These are phyloP conservation scores for Arvicanthis niloticus DNA, from an alignment of 2,113 vertebrate species.

Conservation along the genomic window DNA sequence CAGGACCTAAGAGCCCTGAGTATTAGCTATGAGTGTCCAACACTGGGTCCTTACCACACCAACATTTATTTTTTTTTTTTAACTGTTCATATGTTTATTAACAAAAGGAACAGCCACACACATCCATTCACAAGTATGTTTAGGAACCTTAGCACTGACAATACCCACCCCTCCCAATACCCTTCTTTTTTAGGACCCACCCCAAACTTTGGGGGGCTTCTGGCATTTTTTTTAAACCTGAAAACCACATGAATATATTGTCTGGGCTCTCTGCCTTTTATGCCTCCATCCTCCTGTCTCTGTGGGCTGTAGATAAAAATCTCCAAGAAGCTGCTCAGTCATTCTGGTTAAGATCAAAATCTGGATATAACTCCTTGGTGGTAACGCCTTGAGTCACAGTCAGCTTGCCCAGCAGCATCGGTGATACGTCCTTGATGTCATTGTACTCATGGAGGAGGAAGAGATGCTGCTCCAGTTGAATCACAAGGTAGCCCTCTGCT, in stretches of 20 bases:
- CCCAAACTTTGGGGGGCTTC: not conserved
- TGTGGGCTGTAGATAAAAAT: not conserved
- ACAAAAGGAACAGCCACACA: not conserved
- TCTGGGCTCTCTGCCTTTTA: not conserved
- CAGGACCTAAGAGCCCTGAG: not conserved
- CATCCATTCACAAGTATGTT: not conserved
- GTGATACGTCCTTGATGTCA: too few relatives aligned
- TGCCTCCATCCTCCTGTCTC: not conserved
- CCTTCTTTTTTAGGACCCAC: not conserved
- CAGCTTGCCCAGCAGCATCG: too few relatives aligned
- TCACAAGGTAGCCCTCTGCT: conserved; percentile 72
- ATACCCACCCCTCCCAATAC: not conserved
- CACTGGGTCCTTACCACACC: not conserved
- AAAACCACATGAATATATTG: not conserved
- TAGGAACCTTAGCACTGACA: not conserved
- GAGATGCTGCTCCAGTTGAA: too few relatives aligned
- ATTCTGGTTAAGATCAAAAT: conserved; percentile 92
- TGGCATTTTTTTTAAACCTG: not conserved
- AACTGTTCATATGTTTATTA: not conserved
- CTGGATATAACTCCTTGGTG: conserved; percentile 94
- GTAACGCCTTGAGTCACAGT: conserved; percentile 94
- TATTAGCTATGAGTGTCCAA: not conserved
- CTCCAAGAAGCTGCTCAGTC: conserved; percentile 86
- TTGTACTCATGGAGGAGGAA: too few relatives aligned
- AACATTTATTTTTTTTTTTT: too few relatives aligned